A percentile compares a stretch with the other conserved stretches of the same genome.
Conservation (phyloP, 2,888 invertebrate genomes). For the Galeruca laticollis region DNA sequence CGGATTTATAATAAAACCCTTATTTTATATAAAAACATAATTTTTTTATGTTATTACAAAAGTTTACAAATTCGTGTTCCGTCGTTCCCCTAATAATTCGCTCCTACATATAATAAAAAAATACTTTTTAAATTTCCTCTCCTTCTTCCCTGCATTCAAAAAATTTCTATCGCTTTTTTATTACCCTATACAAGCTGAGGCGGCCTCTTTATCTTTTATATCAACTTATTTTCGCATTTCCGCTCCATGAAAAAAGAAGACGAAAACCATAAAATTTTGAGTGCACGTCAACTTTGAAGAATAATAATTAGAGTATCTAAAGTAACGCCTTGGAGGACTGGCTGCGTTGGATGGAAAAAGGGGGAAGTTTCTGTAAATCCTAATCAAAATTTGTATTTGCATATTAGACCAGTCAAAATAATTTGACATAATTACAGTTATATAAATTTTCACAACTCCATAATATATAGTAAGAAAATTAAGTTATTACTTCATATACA, state of each 20-base stretch:
- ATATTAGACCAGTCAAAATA: slow-evolving; percentile 23
- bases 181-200: slow-evolving; percentile 21
- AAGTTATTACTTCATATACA: too few relatives aligned
- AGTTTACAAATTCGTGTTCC: not conserved
- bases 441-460: not conserved
- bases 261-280: slow-evolving; percentile 43
- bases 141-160: slow-evolving; percentile 19
- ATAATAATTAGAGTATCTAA: slow-evolving; percentile 45
- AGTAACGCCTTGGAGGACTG: slow-evolving; percentile 36
- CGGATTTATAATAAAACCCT: too few relatives aligned
- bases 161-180: slow-evolving; percentile 36
- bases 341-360: slow-evolving; percentile 25
- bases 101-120: slow-evolving; percentile 1
- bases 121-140: slow-evolving; percentile 14
- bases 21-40: too few relatives aligned
- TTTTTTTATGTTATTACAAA: not conserved
- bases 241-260: slow-evolving; percentile 38
- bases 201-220: slow-evolving; percentile 39
- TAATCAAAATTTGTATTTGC: slow-evolving; percentile 33
- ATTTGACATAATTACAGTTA: slow-evolving; percentile 4
- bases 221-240: slow-evolving; percentile 44
- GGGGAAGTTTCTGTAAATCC: slow-evolving; percentile 37
- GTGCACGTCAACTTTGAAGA: slow-evolving; percentile 42
- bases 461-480: too few relatives aligned
- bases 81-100: not conserved